phyloP scores from a whole-genome alignment of 2,888 invertebrate species.

The Amphimallon solstitiale region DNA sequence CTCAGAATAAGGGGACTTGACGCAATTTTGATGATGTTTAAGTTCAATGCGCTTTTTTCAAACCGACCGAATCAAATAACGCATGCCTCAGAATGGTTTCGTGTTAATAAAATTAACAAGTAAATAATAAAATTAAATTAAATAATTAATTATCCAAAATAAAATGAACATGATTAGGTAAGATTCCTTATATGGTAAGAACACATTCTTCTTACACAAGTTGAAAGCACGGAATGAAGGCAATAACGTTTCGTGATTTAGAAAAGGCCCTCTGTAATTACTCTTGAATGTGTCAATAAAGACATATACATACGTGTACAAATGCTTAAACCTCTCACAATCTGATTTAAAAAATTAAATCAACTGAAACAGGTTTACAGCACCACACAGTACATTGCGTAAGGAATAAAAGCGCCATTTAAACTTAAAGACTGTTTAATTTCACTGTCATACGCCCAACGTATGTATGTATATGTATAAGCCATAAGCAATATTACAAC shows the following conservation, averaged over 20 bases:
- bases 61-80: too few relatives aligned
- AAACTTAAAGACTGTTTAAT: conserved; percentile 28
- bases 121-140: too few relatives aligned
- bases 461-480: too few relatives aligned
- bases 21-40: too few relatives aligned
- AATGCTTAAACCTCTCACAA: not conserved
- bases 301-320: not conserved
- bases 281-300: conserved; percentile 9
- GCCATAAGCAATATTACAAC: too few relatives aligned
- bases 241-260: not conserved
- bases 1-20: too few relatives aligned
- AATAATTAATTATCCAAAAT: not conserved
- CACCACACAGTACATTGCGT: conserved; percentile 1
- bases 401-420: conserved; percentile 17
- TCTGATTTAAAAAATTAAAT: conserved; percentile 27
- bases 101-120: too few relatives aligned
- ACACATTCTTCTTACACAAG: conserved; percentile 4
- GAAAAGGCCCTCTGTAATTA: conserved; percentile 4
- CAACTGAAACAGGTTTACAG: conserved; percentile 15
- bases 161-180: not conserved
- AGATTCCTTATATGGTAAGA: conserved; percentile 14
- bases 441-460: not conserved
- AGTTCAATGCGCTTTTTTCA: too few relatives aligned
- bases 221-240: not conserved
- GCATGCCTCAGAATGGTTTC: too few relatives aligned